Conservation (phyloP, 2,888 invertebrate genomes). For the Calameuta idolon region DNA sequence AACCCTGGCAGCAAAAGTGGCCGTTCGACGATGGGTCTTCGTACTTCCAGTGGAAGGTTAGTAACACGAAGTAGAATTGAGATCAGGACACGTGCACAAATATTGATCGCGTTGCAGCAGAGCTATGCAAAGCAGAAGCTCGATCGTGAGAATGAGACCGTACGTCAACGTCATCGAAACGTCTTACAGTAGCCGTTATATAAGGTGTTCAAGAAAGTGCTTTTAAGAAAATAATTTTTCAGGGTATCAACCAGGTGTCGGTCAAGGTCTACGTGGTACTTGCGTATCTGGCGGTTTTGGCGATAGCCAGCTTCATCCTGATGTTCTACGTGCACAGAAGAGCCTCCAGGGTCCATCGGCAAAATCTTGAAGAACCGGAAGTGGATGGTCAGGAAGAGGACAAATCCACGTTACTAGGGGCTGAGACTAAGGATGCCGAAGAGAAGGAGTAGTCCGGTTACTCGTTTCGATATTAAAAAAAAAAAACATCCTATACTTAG, state of each 20-base stretch:
- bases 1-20: conserved; percentile 75
- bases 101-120: conserved; percentile 49
- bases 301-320: conserved; percentile 33
- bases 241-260: conserved; percentile 32
- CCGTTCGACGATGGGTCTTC: conserved; percentile 76
- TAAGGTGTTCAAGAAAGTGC: not conserved
- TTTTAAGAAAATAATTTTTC: conserved; percentile 5
- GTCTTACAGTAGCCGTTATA: not conserved
- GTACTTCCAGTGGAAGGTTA: conserved; percentile 76
- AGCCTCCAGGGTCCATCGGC: conserved; percentile 37
- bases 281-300: conserved; percentile 31
- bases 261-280: conserved; percentile 35
- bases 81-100: conserved; percentile 26
- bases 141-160: conserved; percentile 28
- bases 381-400: conserved; percentile 48
- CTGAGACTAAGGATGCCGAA: conserved; percentile 46
- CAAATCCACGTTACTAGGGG: conserved; percentile 50
- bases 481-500: conserved; percentile 17
- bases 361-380: conserved; percentile 48
- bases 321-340: conserved; percentile 44
- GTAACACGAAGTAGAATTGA: conserved; percentile 9
- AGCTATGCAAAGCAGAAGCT: conserved; percentile 34
- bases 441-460: conserved; percentile 45
- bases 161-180: not conserved
- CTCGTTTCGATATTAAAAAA: not conserved